Conservation (phyloP, 2,888 invertebrate species). For the Fissipunctia ypsillon region DNA sequence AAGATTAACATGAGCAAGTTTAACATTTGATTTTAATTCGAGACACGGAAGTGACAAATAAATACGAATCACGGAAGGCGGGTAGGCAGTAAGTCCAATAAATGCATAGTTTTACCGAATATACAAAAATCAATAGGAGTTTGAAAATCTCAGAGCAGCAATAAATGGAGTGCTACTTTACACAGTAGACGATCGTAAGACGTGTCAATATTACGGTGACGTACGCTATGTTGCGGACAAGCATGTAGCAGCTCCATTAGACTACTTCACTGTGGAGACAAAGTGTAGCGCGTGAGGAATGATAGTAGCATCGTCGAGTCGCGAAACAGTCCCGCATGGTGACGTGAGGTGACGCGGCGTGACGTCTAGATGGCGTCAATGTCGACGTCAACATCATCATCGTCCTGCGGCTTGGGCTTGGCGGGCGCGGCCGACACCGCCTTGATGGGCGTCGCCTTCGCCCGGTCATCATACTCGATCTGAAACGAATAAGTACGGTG, state of each 20-base stretch:
- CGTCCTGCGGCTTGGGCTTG: constrained; percentile 90
- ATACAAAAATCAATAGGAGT: constrained; percentile 1
- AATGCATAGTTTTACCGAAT: constrained; percentile 50
- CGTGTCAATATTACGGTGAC: not conserved
- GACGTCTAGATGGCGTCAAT: constrained; percentile 97
- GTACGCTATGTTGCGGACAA: not conserved
- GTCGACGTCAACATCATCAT: constrained; percentile 96
- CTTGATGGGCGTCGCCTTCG: constrained; percentile 93
- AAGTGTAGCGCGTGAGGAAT: constrained; percentile 35
- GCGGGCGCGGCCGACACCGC: constrained; percentile 88
- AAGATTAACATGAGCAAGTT: constrained; percentile 3
- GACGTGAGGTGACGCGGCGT: constrained; percentile 23
- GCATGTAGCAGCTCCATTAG: constrained; percentile 8
- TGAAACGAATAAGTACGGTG: constrained; percentile 69
- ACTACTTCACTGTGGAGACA: constrained; percentile 19
- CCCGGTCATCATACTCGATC: constrained; percentile 97
- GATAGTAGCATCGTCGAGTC: constrained; percentile 43
- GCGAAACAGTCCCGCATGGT: constrained; percentile 43
- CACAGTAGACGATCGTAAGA: not conserved
- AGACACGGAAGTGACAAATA: constrained; percentile 37
- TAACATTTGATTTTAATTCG: constrained; percentile 28
- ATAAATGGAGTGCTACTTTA: constrained; percentile 7
- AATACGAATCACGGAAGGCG: constrained; percentile 32
- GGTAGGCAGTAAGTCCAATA: constrained; percentile 53
- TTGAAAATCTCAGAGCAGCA: constrained; percentile 12